These are phyloP conservation scores for Yponomeuta malinellus DNA, from an alignment of 2,888 invertebrate species.

Conservation along the genomic window DNA sequence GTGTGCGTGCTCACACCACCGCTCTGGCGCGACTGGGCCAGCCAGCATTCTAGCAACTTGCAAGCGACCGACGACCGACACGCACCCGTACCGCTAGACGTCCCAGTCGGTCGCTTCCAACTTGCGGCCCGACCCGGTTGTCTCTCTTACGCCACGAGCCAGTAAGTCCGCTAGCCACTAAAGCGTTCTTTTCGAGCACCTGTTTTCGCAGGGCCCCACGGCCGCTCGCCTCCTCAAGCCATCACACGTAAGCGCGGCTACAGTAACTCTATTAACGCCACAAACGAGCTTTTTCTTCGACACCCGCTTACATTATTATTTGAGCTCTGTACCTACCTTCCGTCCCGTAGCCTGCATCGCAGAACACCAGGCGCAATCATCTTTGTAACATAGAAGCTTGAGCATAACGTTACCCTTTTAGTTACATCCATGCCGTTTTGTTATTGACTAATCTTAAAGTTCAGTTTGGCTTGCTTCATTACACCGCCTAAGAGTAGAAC, in stretches of 20 bases:
- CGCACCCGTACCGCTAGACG: constrained; percentile 16
- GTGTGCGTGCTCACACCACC: constrained; percentile 39
- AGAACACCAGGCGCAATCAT: not conserved
- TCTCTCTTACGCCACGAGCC: constrained; percentile 2
- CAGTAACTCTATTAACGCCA: not conserved
- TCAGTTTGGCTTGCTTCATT: constrained; percentile 15
- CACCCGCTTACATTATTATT: not conserved
- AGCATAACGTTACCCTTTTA: not conserved
- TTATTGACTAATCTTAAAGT: constrained; percentile 7
- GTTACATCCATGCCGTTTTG: not conserved
- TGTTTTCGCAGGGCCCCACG: constrained; percentile 9
- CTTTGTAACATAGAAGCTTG: constrained; percentile 7
- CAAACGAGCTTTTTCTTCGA: not conserved
- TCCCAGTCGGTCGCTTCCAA: not conserved
- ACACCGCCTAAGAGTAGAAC: constrained; percentile 2
- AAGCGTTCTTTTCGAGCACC: constrained; percentile 1
- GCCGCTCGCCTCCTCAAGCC: constrained; percentile 17
- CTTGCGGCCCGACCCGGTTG: not conserved
- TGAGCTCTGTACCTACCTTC: not conserved
- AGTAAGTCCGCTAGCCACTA: not conserved
- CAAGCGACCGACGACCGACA: not conserved
- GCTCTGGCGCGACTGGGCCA: not conserved
- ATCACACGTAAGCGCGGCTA: constrained; percentile 8
- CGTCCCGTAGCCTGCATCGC: constrained; percentile 7
- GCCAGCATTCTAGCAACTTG: constrained; percentile 20